Conservation (phyloP, 30 jellyfish, hydroid and myxozoan genomes). For the Clytia hemisphaerica region DNA sequence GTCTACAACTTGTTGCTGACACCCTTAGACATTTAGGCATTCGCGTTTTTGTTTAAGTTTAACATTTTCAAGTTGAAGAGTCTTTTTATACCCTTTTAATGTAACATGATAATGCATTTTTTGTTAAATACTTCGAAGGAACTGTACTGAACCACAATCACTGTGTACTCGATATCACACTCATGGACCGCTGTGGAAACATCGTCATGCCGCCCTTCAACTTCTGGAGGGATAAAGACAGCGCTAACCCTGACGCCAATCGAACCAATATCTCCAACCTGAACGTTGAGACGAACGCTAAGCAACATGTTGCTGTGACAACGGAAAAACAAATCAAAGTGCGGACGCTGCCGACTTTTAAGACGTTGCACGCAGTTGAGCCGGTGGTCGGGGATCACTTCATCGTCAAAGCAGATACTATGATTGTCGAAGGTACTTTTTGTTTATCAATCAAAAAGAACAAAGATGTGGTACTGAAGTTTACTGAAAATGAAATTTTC, state of each 20-base stretch:
- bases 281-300: slow-evolving; percentile 63
- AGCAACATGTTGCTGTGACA: slow-evolving; percentile 45
- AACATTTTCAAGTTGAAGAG: no score
- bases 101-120: no score
- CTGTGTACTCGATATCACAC: slow-evolving; percentile 38
- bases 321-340: slow-evolving; percentile 79
- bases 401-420: slow-evolving; percentile 62
- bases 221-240: slow-evolving; percentile 14
- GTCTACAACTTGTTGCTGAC: no score
- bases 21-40: no score
- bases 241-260: not conserved
- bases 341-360: slow-evolving; percentile 52
- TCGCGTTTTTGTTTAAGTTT: no score
- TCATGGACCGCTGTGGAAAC: slow-evolving; percentile 16
- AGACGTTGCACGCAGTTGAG: slow-evolving; percentile 40
- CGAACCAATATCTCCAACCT: slow-evolving; percentile 36
- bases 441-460: not conserved
- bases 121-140: slow-evolving; percentile 3
- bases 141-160: slow-evolving; percentile 12
- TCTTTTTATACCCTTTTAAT: no score
- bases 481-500: no score
- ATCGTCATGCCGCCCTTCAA: slow-evolving; percentile 15
- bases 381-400: slow-evolving; percentile 48
- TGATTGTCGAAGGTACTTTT: slow-evolving; percentile 62
- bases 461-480: no score